Evolutionary conservation across 2,797 vertebrate species (phyloP).

Genomic region (Coilia nasus): DNA sequence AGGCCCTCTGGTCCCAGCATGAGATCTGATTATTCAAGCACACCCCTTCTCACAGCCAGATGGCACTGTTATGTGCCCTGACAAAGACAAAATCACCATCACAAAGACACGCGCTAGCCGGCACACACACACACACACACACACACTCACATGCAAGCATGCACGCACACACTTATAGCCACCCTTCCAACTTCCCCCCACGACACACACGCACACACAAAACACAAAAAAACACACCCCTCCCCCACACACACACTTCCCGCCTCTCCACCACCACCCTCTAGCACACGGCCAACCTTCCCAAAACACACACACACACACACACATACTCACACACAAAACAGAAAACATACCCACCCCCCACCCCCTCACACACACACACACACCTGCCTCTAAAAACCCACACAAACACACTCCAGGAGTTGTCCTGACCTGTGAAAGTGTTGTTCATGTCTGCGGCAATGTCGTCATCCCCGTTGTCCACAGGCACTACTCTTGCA

Average conservation of each 20-base stretch:
- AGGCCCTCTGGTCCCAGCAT: slow-evolving; percentile 32
- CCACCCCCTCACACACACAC: background rate
- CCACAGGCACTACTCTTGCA: slow-evolving; percentile 91
- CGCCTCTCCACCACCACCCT: background rate
- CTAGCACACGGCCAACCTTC: slow-evolving; percentile 45
- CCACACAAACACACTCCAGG: slow-evolving; percentile 24
- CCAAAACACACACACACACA: slow-evolving; percentile 49
- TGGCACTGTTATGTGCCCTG: slow-evolving; percentile 67
- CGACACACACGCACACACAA: background rate
- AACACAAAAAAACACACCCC: background rate
- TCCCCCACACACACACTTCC: background rate
- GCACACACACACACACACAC: slow-evolving; percentile 60
- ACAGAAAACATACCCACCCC: background rate
- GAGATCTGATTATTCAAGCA: slow-evolving; percentile 45
- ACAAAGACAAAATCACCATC: slow-evolving; percentile 59
- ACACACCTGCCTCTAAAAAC: background rate
- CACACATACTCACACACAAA: slow-evolving; percentile 49
- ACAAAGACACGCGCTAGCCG: slow-evolving; percentile 75
- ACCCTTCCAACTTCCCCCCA: background rate
- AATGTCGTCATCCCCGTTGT: slow-evolving; percentile 88
- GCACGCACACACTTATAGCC: background rate
- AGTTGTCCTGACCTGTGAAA: slow-evolving; percentile 90
- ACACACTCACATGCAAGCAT: slow-evolving; percentile 3
- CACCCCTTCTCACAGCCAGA: slow-evolving; percentile 72
- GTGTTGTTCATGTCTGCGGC: slow-evolving; percentile 98